Conservation (phyloP, 2,797 vertebrate genomes). For the Epinephelus awoara region DNA sequence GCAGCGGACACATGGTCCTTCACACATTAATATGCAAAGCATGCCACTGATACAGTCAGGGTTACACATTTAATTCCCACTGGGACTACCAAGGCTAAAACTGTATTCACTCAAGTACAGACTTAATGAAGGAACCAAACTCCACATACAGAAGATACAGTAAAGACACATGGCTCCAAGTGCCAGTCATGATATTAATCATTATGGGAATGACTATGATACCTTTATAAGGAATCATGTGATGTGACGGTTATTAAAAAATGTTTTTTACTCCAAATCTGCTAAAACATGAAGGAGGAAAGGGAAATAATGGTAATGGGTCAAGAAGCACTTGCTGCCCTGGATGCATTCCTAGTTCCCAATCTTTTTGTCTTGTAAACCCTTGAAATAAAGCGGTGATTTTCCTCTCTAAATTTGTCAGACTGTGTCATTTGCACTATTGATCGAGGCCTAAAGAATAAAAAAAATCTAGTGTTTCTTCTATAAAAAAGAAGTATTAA, state of each 20-base stretch:
- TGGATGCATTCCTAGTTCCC: not conserved
- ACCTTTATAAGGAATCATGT: not conserved
- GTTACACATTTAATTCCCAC: constrained; percentile 38
- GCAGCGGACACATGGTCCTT: constrained; percentile 31
- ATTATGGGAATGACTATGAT: not conserved
- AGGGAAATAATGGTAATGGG: not conserved
- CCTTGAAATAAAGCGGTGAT: not conserved
- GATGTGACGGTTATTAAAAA: not conserved
- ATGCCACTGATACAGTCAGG: constrained; percentile 54
- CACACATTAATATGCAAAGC: constrained; percentile 52
- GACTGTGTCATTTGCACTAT: not conserved
- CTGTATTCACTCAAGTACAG: constrained; percentile 28
- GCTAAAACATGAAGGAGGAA: not conserved
- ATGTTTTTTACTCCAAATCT: not conserved
- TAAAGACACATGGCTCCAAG: constrained; percentile 1
- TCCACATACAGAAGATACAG: not conserved
- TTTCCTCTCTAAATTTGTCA: too few species aligned
- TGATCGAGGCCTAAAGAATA: not conserved
- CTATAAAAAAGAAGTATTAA: not conserved
- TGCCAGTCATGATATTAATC: not conserved
- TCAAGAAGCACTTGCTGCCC: not conserved
- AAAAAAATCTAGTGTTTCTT: too few species aligned
- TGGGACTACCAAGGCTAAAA: constrained; percentile 20
- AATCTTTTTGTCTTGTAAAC: not conserved
- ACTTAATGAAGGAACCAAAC: constrained; percentile 20